Evolutionary conservation across 2,888 invertebrate genomes (phyloP).

Genomic region (Athrips mouffetella): DNA sequence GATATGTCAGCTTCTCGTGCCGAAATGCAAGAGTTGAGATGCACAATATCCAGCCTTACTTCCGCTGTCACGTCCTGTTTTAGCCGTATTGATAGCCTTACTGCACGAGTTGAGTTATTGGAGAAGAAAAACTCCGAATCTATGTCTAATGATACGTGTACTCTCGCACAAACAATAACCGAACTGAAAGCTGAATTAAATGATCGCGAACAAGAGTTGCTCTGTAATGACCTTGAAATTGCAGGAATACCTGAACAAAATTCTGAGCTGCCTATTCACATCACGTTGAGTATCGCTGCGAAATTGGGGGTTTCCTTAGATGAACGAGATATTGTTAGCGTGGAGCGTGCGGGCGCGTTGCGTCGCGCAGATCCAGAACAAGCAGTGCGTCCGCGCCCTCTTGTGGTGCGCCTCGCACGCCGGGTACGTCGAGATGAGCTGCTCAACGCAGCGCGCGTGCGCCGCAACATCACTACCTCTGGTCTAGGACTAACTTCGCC

Average conservation of each 20-base stretch:
- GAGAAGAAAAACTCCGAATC: background rate
- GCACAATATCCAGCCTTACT: background rate
- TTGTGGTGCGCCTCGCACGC: conserved; percentile 10
- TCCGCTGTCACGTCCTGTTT: background rate
- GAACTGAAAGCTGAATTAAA: conserved; percentile 14
- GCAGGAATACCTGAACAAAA: conserved; percentile 17
- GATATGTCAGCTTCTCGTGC: too few relatives aligned
- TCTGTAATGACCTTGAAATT: conserved; percentile 20
- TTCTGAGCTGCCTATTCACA: conserved; percentile 17
- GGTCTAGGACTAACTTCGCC: background rate
- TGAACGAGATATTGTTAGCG: conserved; percentile 20
- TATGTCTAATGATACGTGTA: background rate
- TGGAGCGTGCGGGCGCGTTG: conserved; percentile 12
- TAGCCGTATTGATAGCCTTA: background rate
- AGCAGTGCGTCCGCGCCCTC: conserved; percentile 2
- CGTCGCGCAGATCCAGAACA: background rate
- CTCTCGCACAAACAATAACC: background rate
- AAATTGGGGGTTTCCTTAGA: conserved; percentile 20
- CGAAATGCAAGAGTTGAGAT: background rate
- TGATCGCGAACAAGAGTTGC: conserved; percentile 19
- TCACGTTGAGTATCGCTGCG: conserved; percentile 6
- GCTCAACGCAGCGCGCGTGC: conserved; percentile 11
- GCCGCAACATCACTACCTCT: conserved; percentile 5
- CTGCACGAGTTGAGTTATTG: background rate
- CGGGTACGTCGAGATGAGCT: conserved; percentile 7